Percentiles rank a stretch among this genome's conserved stretches.
Evolutionary conservation across 2,888 invertebrate species (phyloP).

Genomic region (Argyresthia albistria): DNA sequence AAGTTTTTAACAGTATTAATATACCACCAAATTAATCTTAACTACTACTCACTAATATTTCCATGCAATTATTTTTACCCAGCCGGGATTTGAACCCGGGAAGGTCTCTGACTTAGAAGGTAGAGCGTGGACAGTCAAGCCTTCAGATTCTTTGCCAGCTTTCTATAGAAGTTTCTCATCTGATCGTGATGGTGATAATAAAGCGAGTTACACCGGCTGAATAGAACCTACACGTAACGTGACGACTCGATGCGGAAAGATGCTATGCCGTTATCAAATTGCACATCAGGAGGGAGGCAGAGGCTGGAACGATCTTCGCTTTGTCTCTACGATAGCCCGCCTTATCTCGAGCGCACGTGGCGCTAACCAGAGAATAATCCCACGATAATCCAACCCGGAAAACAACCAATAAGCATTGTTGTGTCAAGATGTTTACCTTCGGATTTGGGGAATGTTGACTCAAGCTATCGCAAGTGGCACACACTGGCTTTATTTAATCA

Average conservation of each 20-base stretch:
- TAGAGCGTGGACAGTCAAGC: too few species aligned
- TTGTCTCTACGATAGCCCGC: conserved; percentile 19
- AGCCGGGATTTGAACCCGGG: too few species aligned
- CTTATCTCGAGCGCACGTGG: conserved; percentile 41
- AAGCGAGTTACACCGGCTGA: conserved; percentile 28
- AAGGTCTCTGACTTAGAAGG: too few species aligned
- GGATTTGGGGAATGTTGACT: conserved; percentile 44
- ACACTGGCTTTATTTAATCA: conserved; percentile 39
- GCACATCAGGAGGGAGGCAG: conserved; percentile 24
- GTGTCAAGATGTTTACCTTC: conserved; percentile 45
- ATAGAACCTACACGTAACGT: conserved; percentile 14
- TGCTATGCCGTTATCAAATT: conserved; percentile 32
- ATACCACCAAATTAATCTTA: too few species aligned
- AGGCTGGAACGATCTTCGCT: background rate
- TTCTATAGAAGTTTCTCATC: too few species aligned
- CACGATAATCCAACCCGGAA: conserved; percentile 59
- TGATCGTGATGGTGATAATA: too few species aligned
- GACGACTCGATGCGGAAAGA: conserved; percentile 39
- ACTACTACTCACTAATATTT: too few species aligned
- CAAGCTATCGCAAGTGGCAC: conserved; percentile 41
- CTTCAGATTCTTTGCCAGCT: too few species aligned
- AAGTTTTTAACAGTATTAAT: too few species aligned
- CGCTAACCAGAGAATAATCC: conserved; percentile 30
- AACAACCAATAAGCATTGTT: conserved; percentile 58
- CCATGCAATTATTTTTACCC: too few species aligned